Conservation (phyloP, 2,888 invertebrate genomes). For the Aspidapion aeneum region DNA sequence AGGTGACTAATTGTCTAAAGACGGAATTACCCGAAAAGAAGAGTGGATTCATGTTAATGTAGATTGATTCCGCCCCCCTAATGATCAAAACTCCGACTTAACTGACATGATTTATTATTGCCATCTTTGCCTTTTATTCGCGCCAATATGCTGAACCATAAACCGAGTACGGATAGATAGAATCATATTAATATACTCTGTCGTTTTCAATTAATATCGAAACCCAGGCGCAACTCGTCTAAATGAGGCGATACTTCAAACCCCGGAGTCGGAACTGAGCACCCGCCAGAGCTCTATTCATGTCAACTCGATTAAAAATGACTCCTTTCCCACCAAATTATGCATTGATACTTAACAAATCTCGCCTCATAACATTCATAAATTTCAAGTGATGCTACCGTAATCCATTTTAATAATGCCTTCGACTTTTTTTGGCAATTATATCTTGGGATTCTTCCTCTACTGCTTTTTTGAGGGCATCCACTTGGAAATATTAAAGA, state of each 20-base stretch:
- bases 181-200: slow-evolving; percentile 47
- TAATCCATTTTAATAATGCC: neutral
- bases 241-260: slow-evolving; percentile 46
- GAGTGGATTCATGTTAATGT: slow-evolving; percentile 26
- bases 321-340: slow-evolving; percentile 45
- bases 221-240: slow-evolving; percentile 37
- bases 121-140: slow-evolving; percentile 30
- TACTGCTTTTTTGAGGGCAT: neutral
- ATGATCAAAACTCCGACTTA: slow-evolving; percentile 31
- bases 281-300: slow-evolving; percentile 44
- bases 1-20: slow-evolving; percentile 33
- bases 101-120: slow-evolving; percentile 31
- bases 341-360: slow-evolving; percentile 50
- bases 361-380: slow-evolving; percentile 34
- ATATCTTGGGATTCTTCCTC: neutral
- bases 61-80: slow-evolving; percentile 33
- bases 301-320: slow-evolving; percentile 48
- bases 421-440: neutral
- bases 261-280: slow-evolving; percentile 29
- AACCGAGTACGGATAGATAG: slow-evolving; percentile 34
- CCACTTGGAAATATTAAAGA: neutral
- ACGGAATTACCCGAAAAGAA: slow-evolving; percentile 30
- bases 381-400: slow-evolving; percentile 16
- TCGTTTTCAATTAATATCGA: slow-evolving; percentile 48
- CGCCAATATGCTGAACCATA: slow-evolving; percentile 36